Base-by-base conservation (phyloP, 2,888 invertebrate genomes). In the Caenorhabditis japonica region DNA sequence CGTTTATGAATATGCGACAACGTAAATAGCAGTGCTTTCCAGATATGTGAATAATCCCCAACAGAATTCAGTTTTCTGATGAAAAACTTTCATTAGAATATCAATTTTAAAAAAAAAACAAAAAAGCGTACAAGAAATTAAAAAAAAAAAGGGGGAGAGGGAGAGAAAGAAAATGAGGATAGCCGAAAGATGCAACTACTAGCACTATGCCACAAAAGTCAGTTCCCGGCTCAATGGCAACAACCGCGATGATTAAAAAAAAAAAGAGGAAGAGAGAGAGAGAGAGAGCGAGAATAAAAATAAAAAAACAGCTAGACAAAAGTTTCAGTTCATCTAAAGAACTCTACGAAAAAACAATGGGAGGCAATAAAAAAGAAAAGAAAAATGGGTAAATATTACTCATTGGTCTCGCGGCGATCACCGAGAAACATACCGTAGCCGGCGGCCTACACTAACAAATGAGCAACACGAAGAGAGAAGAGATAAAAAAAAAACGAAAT, bases 201-300 rank as follows among this genome's bases (percentile, higher is more conserved):
- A 19, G 38, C 51, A 55, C 62, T 62, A 62, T 62, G 62, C 62
- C 62, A 62, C 62, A 62, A 62, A 62, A 62, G 62, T 62, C 62
- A 62, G 27, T 55, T 55, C 47, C 55, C 53, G 62, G 62, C 55
- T 62, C 10, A 62, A 62, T 62, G 62, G 62, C 62, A 62, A 55
- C 62, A 62, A 62, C 62, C 62, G 62, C 62, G 55, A 62, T 55
- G 47, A 39, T 30, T 5, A 55, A 52, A 52, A 43, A 23, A 43
- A 61, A 39, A 25, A 52, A 17, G 25, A 38, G 46, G 30, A 30
- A 47, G 15, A 23, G 43, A 36, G 30, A 17, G 17, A 7, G 10
- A 30, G 30, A n/a, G 46, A n/a, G n/a, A n/a, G n/a, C n/a, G n/a
- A n/a, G n/a, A n/a, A n/a, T n/a, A n/a, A n/a, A n/a, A n/a, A n/a